These are phyloP conservation scores for Dendroctonus valens DNA, from an alignment of 1,140 invertebrate species.

Conservation along the genomic window DNA sequence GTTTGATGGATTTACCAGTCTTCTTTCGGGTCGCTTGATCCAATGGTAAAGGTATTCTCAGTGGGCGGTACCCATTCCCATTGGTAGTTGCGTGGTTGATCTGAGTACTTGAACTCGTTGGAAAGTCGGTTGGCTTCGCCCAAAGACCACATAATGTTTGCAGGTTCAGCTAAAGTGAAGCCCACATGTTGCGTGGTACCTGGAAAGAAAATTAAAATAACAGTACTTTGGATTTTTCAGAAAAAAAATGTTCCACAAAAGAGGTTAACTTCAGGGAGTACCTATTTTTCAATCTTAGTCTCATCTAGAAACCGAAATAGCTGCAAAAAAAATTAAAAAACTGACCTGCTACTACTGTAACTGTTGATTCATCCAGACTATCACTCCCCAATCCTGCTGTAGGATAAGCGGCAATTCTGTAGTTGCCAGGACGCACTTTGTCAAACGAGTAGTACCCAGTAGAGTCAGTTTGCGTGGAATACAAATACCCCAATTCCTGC, in stretches of 20 bases:
- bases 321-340: no score
- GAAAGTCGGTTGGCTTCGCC: conserved; percentile 10
- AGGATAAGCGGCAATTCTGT: conserved; percentile 3
- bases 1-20: conserved; percentile 7
- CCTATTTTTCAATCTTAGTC: no score
- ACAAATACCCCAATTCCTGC: conserved; percentile 7
- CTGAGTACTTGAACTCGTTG: conserved; percentile 4
- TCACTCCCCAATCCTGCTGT: conserved; percentile 3
- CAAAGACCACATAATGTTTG: conserved; percentile 9
- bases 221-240: no score
- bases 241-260: no score
- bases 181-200: background rate
- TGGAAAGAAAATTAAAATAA: no score
- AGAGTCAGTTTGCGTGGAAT: conserved; percentile 2
- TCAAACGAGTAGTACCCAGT: background rate
- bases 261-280: no score
- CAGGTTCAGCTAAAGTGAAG: background rate
- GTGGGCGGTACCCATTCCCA: conserved; percentile 8
- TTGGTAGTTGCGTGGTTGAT: conserved; percentile 15
- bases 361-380: background rate
- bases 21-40: conserved; percentile 3
- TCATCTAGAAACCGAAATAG: no score
- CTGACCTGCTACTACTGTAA: background rate
- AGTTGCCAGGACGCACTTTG: conserved; percentile 4
- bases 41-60: conserved; percentile 4